Conservation (phyloP, 2,113 vertebrate genomes). For the Cephalopholis sonnerati region DNA sequence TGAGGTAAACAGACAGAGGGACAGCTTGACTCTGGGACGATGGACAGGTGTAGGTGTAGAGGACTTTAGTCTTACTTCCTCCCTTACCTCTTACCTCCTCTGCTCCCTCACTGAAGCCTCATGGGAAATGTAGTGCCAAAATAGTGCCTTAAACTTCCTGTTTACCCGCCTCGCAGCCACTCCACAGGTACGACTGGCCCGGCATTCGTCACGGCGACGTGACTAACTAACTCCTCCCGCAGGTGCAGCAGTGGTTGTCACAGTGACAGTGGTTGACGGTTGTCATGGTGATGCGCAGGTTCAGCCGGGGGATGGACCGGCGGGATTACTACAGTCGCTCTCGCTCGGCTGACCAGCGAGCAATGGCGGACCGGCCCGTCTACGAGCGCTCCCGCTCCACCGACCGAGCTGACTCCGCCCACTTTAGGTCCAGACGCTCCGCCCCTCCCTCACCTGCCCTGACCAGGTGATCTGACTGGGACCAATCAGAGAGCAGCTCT, state of each 20-base stretch:
- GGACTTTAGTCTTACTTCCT: not conserved
- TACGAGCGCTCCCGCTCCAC: conserved; percentile 92
- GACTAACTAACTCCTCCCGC: not conserved
- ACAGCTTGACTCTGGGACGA: not conserved
- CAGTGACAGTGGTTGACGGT: conserved; percentile 55
- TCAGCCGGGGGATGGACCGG: conserved; percentile 92
- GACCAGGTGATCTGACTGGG: conserved; percentile 92
- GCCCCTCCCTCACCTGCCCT: conserved; percentile 97
- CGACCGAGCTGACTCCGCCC: conserved; percentile 91
- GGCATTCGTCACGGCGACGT: not conserved
- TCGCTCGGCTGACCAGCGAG: conserved; percentile 93
- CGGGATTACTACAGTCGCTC: conserved; percentile 95
- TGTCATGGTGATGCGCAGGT: conserved; percentile 91
- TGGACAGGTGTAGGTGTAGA: not conserved
- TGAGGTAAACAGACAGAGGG: conserved; percentile 79
- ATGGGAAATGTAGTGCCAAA: conserved; percentile 14
- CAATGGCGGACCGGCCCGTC: conserved; percentile 89
- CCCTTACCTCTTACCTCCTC: no score
- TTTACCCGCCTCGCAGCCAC: not conserved
- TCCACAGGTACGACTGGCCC: not conserved
- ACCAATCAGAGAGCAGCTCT: conserved; percentile 74
- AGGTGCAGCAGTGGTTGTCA: conserved; percentile 85
- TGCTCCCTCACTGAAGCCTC: not conserved
- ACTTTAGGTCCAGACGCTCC: conserved; percentile 95
- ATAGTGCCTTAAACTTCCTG: conserved; percentile 7